These are phyloP conservation scores for Akabosia matsudoensis DNA, from an alignment of 1,140 invertebrate genomes.

Conservation along the genomic window DNA sequence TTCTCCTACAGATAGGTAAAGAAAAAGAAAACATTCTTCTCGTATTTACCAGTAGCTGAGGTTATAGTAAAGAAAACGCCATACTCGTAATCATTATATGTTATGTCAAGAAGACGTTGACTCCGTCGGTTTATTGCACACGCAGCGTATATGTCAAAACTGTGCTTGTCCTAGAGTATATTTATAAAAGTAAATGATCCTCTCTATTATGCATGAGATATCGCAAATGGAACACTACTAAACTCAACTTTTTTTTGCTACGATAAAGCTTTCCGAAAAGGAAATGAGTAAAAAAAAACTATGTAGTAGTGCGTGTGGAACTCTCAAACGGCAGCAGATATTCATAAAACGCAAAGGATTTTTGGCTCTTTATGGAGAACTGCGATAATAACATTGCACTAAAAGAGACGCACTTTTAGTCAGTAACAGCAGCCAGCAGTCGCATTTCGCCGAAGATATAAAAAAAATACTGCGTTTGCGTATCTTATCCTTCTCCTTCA, in stretches of 20 bases:
- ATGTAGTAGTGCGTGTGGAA: neutral
- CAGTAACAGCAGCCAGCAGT: neutral
- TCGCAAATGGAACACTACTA: neutral
- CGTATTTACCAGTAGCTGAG: neutral
- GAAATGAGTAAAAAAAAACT: neutral
- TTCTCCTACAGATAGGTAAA: neutral
- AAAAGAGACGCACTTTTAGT: neutral
- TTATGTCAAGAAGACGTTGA: conserved; percentile 16
- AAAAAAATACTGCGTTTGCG: conserved; percentile 13
- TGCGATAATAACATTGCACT: conserved; percentile 15
- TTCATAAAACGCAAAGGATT: neutral
- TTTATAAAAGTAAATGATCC: too few relatives aligned
- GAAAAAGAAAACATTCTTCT: neutral
- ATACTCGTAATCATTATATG: conserved; percentile 1
- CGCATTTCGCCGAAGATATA: neutral
- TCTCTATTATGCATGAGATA: too few relatives aligned
- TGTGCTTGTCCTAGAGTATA: too few relatives aligned
- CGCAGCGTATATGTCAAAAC: too few relatives aligned
- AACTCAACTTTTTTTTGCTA: neutral
- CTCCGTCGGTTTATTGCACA: conserved; percentile 2
- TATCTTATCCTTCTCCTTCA: neutral
- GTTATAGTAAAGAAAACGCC: neutral
- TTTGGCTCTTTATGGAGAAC: too few relatives aligned
- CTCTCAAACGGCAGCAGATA: neutral
- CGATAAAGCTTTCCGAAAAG: neutral